Conservation (phyloP, 2,888 invertebrate genomes). For the Dicyrtomina minuta region DNA sequence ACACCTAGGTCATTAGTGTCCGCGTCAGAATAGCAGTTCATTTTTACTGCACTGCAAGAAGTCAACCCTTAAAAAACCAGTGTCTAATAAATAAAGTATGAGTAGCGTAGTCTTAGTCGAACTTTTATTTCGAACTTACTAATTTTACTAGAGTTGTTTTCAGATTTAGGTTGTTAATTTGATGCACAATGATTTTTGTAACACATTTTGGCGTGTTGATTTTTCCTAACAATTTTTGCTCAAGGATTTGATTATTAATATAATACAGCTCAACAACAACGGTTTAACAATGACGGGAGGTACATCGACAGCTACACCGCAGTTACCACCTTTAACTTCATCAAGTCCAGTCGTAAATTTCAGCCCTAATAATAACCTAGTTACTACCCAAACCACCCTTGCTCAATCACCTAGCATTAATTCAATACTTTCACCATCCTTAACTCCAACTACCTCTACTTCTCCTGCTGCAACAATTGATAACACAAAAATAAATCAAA, state of each 20-base stretch:
- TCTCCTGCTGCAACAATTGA: not conserved
- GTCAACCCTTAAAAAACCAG: too few relatives aligned
- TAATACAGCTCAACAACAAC: constrained; percentile 23
- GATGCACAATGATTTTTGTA: too few relatives aligned
- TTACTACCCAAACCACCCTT: not conserved
- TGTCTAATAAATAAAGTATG: too few relatives aligned
- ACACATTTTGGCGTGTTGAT: too few relatives aligned
- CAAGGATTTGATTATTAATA: constrained; percentile 2
- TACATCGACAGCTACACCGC: constrained; percentile 7
- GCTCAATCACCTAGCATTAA: constrained; percentile 14
- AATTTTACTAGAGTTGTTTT: too few relatives aligned
- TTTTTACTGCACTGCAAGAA: too few relatives aligned
- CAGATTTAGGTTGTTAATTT: too few relatives aligned
- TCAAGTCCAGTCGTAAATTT: not conserved
- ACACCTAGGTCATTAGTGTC: too few relatives aligned
- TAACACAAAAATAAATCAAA: not conserved
- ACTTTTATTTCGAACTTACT: too few relatives aligned
- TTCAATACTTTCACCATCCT: not conserved
- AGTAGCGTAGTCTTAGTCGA: too few relatives aligned
- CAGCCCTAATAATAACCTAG: constrained; percentile 1
- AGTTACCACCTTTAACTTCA: constrained; percentile 8
- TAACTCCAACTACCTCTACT: not conserved
- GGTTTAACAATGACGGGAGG: constrained; percentile 16
- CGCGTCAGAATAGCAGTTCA: too few relatives aligned
- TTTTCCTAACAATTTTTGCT: not conserved